Conservation (phyloP, 2,888 invertebrate genomes). For the Tubulanus polymorphus region DNA sequence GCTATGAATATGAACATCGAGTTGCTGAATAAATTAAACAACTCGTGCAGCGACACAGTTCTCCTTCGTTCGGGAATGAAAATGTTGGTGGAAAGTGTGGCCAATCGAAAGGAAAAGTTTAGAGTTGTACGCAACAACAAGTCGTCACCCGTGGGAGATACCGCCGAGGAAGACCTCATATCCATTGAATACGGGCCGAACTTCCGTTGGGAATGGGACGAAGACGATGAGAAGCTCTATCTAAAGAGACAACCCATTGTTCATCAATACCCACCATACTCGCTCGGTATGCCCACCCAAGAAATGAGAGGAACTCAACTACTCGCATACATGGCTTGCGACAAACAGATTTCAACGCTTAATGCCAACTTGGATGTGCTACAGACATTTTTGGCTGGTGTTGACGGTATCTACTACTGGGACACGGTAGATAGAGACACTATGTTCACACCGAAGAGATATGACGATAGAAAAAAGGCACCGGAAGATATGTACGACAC, state of each 20-base stretch:
- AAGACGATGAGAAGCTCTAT: neutral
- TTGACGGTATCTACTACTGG: neutral
- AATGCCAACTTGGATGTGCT: neutral
- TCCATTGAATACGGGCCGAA: neutral
- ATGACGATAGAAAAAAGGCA: neutral
- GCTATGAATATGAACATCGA: neutral
- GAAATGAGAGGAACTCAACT: neutral
- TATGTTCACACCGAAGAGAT: neutral
- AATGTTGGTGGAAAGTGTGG: neutral
- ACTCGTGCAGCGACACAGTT: conserved; percentile 1
- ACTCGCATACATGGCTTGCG: neutral
- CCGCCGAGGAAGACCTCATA: neutral
- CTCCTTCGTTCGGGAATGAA: neutral
- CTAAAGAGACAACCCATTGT: neutral
- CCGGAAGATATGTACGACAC: neutral
- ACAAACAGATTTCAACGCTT: neutral
- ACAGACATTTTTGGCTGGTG: neutral
- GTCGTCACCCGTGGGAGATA: neutral
- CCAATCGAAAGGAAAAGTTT: neutral
- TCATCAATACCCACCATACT: neutral
- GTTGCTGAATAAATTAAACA: neutral
- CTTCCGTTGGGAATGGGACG: conserved; percentile 3
- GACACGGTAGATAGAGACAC: neutral
- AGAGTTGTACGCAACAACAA: neutral
- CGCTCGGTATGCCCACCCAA: neutral